phyloP scores from a whole-genome alignment of 1,140 invertebrate genomes.

The Pinna nobilis region DNA sequence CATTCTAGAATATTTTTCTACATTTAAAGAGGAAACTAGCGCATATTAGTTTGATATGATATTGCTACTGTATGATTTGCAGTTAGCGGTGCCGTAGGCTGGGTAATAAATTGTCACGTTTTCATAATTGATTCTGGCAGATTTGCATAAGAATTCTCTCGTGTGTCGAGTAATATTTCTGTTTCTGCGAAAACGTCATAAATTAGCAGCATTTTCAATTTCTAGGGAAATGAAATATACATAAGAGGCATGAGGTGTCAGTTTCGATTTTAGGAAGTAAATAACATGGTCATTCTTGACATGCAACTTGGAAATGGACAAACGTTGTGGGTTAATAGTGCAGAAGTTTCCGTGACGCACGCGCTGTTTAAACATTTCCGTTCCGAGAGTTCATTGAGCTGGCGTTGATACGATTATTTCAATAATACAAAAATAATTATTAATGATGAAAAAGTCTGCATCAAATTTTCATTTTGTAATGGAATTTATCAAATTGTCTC shows the following conservation, averaged over 20 bases:
- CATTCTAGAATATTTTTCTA: too few relatives aligned
- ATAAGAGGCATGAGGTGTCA: constrained; percentile 37
- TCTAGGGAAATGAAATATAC: constrained; percentile 50
- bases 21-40: too few relatives aligned
- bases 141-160: constrained; percentile 50
- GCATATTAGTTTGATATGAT: constrained; percentile 1
- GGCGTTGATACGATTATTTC: too few relatives aligned
- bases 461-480: too few relatives aligned
- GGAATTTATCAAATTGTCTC: too few relatives aligned
- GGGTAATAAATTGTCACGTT: constrained; percentile 50
- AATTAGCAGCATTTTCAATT: constrained; percentile 42
- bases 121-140: constrained; percentile 47
- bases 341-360: too few relatives aligned
- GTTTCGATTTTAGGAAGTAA: constrained; percentile 42
- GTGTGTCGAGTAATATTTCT: constrained; percentile 38
- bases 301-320: too few relatives aligned
- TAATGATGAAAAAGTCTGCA: too few relatives aligned
- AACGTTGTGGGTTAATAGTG: too few relatives aligned
- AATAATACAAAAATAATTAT: too few relatives aligned
- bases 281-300: constrained; percentile 24
- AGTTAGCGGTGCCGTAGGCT: constrained; percentile 24
- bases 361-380: too few relatives aligned
- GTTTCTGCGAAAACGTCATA: constrained; percentile 42
- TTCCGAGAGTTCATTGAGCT: too few relatives aligned
- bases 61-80: constrained; percentile 5